phyloP scores from a whole-genome alignment of 2,888 invertebrate species.

The Apoderus coryli region DNA sequence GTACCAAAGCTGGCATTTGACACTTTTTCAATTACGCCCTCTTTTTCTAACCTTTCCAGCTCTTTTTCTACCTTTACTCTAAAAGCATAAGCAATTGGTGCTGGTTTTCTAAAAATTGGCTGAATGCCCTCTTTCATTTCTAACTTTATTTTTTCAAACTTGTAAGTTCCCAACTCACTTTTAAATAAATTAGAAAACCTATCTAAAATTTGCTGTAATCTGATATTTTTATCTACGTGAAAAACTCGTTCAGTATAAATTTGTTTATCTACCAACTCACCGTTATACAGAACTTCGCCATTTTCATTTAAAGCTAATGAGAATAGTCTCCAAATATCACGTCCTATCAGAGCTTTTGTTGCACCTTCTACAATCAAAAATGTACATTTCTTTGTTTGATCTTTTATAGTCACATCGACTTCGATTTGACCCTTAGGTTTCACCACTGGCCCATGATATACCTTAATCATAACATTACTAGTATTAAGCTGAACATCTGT shows the following conservation, averaged over 20 bases:
- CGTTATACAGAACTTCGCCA: too few relatives aligned
- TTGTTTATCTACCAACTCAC: too few relatives aligned
- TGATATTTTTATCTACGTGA: conserved; percentile 1
- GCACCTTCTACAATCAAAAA: conserved; percentile 9
- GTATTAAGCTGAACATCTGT: not conserved
- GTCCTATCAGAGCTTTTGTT: conserved; percentile 7
- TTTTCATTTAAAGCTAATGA: not conserved
- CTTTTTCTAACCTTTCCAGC: conserved; percentile 1
- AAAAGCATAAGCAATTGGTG: conserved; percentile 6
- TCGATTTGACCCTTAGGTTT: conserved; percentile 9
- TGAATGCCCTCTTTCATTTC: too few relatives aligned
- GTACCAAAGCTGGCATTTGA: conserved; percentile 9
- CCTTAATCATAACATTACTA: conserved; percentile 3
- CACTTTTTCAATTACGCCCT: conserved; percentile 2
- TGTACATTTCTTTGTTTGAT: not conserved
- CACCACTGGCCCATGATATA: conserved; percentile 8
- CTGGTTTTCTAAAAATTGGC: conserved; percentile 7
- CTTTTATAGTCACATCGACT: conserved; percentile 4
- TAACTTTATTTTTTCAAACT: too few relatives aligned
- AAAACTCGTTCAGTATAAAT: too few relatives aligned
- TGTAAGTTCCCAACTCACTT: too few relatives aligned
- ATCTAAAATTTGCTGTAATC: too few relatives aligned
- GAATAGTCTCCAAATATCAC: conserved; percentile 6
- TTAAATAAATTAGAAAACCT: too few relatives aligned
- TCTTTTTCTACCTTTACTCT: conserved; percentile 1